Evolutionary conservation across 2,888 invertebrate genomes (phyloP).

Genomic region (Agonopterix heracliana): DNA sequence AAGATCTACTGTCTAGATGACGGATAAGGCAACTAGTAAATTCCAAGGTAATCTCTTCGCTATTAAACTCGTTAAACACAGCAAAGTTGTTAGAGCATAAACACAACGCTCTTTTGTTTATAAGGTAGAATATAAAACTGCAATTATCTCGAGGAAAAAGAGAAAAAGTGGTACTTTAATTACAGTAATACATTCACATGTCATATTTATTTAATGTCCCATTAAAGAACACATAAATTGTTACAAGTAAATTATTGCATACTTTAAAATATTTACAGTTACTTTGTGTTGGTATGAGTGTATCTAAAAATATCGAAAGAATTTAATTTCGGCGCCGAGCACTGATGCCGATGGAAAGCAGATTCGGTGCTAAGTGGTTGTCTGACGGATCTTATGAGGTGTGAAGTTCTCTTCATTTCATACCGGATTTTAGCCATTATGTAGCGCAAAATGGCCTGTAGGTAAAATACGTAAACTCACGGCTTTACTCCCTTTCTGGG

Average conservation of each 20-base stretch:
- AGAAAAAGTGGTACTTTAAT: constrained; percentile 8
- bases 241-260: neutral
- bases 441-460: neutral
- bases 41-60: constrained; percentile 19
- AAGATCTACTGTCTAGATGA: no score
- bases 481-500: no score
- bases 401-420: constrained; percentile 29
- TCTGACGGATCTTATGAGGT: constrained; percentile 41
- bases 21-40: constrained; percentile 21
- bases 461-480: no score
- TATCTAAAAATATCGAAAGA: constrained; percentile 38
- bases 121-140: neutral
- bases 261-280: constrained; percentile 17
- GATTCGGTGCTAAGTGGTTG: constrained; percentile 46
- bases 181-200: no score
- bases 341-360: constrained; percentile 44
- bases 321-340: constrained; percentile 28
- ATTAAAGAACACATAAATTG: no score
- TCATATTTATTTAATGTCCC: no score
- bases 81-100: constrained; percentile 19
- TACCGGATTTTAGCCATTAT: constrained; percentile 6
- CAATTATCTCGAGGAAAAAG: constrained; percentile 1
- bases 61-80: constrained; percentile 10
- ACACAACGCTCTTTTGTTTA: constrained; percentile 11
- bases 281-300: constrained; percentile 6